Conservation (phyloP, 2,888 invertebrate genomes). For the Anaspis maculata region DNA sequence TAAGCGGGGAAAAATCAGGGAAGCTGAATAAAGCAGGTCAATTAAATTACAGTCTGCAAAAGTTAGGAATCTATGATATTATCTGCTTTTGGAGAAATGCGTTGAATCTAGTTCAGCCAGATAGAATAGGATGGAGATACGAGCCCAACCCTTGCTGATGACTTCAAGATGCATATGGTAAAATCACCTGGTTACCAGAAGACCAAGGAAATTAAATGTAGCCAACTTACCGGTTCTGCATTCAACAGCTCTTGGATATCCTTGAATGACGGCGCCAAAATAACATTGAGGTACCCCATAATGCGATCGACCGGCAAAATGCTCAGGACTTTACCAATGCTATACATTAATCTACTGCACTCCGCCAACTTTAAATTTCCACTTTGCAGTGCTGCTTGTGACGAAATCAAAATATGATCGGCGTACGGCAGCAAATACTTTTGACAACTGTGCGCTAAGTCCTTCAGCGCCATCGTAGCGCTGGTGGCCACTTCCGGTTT, state of each 20-base stretch:
- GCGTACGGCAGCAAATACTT: slow-evolving; percentile 67
- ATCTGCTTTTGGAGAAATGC: too few relatives aligned
- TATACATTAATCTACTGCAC: slow-evolving; percentile 64
- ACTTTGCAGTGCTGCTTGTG: slow-evolving; percentile 51
- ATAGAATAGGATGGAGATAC: too few relatives aligned
- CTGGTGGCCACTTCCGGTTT: slow-evolving; percentile 63
- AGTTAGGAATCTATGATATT: background rate
- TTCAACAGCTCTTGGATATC: slow-evolving; percentile 50
- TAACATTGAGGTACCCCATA: slow-evolving; percentile 59
- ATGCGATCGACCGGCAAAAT: slow-evolving; percentile 55
- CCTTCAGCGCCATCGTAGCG: slow-evolving; percentile 82
- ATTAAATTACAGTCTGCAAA: too few relatives aligned
- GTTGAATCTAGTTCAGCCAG: too few relatives aligned
- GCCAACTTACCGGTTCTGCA: slow-evolving; percentile 44
- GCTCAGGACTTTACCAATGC: slow-evolving; percentile 65
- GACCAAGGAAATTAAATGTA: too few relatives aligned
- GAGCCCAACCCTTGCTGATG: too few relatives aligned
- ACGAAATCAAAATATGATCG: slow-evolving; percentile 64
- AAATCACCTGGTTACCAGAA: too few relatives aligned
- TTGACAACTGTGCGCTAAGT: slow-evolving; percentile 75
- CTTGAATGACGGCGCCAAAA: slow-evolving; percentile 58
- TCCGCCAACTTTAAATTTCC: slow-evolving; percentile 58
- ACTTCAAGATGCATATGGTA: too few relatives aligned
- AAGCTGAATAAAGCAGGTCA: too few relatives aligned
- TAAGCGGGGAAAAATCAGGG: too few relatives aligned